phyloP scores from a whole-genome alignment of 2,888 invertebrate genomes.

The Chymomyza amoena region DNA sequence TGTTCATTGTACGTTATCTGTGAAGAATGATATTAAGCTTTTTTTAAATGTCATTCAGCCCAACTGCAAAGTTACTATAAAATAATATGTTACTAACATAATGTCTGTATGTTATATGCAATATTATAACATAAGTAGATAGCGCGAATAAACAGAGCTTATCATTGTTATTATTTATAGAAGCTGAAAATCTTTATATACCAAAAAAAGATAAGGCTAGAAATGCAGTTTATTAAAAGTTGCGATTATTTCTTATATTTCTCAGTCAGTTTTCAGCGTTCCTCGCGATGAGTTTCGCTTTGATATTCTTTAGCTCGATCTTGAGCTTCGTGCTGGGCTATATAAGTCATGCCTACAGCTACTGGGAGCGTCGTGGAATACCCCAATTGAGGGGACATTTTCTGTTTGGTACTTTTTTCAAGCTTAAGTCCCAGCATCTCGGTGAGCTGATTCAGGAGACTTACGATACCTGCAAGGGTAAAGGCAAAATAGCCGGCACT shows the following conservation, averaged over 20 bases:
- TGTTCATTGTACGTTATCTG: too few species aligned
- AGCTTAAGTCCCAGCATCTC: conserved; percentile 43
- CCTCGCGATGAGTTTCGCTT: conserved; percentile 42
- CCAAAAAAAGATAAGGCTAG: not conserved
- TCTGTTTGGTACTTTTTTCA: conserved; percentile 53
- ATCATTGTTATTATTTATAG: not conserved
- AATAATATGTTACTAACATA: not conserved
- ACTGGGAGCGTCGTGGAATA: conserved; percentile 60
- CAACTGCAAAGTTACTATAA: too few species aligned
- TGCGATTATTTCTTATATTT: not conserved
- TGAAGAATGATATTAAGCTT: too few species aligned
- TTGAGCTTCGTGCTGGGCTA: conserved; percentile 41
- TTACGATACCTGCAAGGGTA: conserved; percentile 62
- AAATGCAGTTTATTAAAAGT: not conserved
- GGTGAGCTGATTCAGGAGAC: conserved; percentile 54
- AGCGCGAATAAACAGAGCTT: not conserved
- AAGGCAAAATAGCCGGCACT: conserved; percentile 54
- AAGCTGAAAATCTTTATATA: not conserved
- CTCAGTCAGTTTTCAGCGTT: not conserved
- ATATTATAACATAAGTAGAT: not conserved
- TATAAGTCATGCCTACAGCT: conserved; percentile 49
- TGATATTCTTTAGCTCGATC: conserved; percentile 41
- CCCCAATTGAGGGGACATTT: conserved; percentile 52
- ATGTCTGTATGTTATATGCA: not conserved
- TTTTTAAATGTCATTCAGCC: too few species aligned